Conservation (phyloP, 2,888 invertebrate species). For the Muschampia plurimacula region DNA sequence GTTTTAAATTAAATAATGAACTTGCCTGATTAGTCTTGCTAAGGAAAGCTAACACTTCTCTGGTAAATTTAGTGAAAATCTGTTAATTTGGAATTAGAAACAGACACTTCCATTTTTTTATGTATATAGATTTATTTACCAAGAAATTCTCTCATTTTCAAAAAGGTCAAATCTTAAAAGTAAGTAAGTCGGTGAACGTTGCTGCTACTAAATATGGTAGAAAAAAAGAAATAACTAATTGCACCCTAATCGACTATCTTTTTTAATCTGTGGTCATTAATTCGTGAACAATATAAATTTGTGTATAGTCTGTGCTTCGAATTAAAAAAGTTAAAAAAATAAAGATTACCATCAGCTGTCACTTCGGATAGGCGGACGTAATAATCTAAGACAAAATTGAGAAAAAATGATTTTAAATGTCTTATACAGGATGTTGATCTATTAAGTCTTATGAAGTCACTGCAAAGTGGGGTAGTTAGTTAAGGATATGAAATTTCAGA, state of each 20-base stretch:
- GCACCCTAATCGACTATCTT: constrained; percentile 6
- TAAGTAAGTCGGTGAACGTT: background rate
- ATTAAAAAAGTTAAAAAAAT: constrained; percentile 2
- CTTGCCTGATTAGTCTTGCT: too few species aligned
- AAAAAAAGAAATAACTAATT: constrained; percentile 11
- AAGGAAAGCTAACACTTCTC: too few species aligned
- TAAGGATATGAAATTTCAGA: too few species aligned
- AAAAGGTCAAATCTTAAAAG: background rate
- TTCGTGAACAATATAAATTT: constrained; percentile 15
- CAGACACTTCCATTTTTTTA: too few species aligned
- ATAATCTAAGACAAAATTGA: constrained; percentile 46
- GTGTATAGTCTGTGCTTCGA: constrained; percentile 13
- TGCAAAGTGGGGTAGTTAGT: background rate
- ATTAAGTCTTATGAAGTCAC: background rate
- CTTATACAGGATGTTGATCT: constrained; percentile 1
- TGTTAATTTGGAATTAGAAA: too few species aligned
- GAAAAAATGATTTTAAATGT: constrained; percentile 11
- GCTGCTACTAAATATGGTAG: background rate
- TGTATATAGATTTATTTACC: too few species aligned
- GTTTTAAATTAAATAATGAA: too few species aligned
- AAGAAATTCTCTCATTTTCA: too few species aligned
- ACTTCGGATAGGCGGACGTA: constrained; percentile 48
- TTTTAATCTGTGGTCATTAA: constrained; percentile 39
- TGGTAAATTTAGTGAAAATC: too few species aligned
- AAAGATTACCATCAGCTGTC: constrained; percentile 47